Percentiles rank a stretch among this genome's conserved stretches.
These are phyloP conservation scores for Sebastes matsubarae DNA, from an alignment of 2,797 vertebrate genomes.

Conservation along the genomic window DNA sequence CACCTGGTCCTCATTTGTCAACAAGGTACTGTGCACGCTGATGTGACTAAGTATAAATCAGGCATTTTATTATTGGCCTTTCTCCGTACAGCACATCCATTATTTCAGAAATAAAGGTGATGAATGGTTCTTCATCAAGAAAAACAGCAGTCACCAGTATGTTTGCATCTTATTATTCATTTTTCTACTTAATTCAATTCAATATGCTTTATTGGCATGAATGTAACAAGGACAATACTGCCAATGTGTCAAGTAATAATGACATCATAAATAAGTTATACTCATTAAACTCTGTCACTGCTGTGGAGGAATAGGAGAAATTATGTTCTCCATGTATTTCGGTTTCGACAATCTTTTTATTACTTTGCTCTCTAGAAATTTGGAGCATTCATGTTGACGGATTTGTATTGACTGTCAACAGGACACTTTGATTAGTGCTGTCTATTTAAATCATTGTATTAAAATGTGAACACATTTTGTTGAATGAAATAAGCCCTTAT, in stretches of 20 bases:
- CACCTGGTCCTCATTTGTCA: conserved; percentile 71
- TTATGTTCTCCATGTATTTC: background rate
- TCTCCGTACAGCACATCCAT: background rate
- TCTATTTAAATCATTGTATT: background rate
- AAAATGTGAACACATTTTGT: conserved; percentile 3
- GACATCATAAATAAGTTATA: too few relatives aligned
- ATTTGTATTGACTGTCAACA: background rate
- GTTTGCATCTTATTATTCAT: background rate
- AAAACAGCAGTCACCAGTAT: background rate
- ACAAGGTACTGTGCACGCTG: conserved; percentile 47
- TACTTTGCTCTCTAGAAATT: background rate
- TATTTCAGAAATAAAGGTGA: background rate
- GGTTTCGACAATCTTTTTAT: background rate
- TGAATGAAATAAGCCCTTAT: background rate
- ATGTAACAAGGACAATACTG: too few relatives aligned
- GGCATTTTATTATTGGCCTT: background rate
- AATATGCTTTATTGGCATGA: too few relatives aligned
- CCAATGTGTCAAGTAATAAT: too few relatives aligned
- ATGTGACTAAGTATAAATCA: conserved; percentile 21
- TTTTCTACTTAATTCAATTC: background rate
- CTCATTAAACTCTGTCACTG: background rate
- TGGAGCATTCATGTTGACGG: background rate
- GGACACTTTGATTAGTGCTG: background rate
- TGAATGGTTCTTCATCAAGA: background rate
- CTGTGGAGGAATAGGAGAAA: background rate